phyloP scores from a whole-genome alignment of 2,113 vertebrate genomes.

The Rattus rattus region DNA sequence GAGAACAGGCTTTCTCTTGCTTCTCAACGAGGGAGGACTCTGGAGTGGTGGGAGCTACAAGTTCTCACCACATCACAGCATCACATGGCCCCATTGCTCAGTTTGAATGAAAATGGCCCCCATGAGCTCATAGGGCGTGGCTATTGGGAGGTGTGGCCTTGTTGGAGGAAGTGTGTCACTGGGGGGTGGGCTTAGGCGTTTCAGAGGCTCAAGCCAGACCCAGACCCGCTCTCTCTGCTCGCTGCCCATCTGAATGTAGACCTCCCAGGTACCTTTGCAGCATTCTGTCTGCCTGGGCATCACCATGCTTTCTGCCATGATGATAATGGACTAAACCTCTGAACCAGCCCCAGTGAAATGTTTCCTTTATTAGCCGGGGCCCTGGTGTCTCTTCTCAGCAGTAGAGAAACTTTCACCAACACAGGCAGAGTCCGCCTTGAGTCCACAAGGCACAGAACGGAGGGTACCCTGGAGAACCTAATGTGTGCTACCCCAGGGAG shows the following conservation, averaged over 20 bases:
- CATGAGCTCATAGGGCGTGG: neutral
- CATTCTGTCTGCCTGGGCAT: neutral
- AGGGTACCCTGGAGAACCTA: neutral
- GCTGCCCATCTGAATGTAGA: neutral
- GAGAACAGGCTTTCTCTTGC: neutral
- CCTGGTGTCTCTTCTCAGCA: neutral
- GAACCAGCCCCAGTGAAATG: neutral
- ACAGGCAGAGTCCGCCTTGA: neutral
- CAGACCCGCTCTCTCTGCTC: neutral
- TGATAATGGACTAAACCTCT: neutral
- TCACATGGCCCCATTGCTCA: accelerated
- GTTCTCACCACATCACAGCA: accelerated
- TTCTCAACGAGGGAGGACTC: accelerated
- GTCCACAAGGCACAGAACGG: neutral
- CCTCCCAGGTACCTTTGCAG: too few species aligned
- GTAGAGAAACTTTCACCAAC: neutral
- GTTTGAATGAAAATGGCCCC: neutral
- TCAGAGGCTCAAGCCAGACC: neutral
- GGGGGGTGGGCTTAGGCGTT: neutral
- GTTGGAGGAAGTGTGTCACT: neutral
- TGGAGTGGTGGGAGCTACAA: accelerated
- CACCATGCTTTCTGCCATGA: neutral
- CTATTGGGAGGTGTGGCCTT: neutral
- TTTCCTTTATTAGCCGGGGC: neutral
- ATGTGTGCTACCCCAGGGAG: accelerated